A percentile compares a stretch with the other conserved stretches of the same genome.
These are phyloP conservation scores for Poeciliopsis turrubarensis DNA, from an alignment of 2,113 vertebrate species.

Conservation along the genomic window DNA sequence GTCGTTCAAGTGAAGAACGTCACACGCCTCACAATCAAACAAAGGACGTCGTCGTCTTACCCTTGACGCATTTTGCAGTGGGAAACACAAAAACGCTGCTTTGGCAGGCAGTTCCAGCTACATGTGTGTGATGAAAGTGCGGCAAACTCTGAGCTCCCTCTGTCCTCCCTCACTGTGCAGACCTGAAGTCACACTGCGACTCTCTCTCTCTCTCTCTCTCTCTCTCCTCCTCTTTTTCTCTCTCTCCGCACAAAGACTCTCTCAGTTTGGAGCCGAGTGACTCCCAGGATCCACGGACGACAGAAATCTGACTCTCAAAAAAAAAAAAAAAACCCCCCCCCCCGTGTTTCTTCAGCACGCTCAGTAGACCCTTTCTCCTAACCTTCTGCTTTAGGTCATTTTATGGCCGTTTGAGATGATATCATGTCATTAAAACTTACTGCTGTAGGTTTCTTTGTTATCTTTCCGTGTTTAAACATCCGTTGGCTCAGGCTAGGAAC, in stretches of 20 bases:
- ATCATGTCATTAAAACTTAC: neutral
- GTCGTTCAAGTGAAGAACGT: neutral
- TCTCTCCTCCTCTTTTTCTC: slow-evolving; percentile 42
- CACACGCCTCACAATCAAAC: neutral
- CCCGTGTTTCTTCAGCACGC: neutral
- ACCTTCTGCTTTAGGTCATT: slow-evolving; percentile 26
- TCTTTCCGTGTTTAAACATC: neutral
- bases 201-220: slow-evolving; percentile 41
- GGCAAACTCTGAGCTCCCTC: slow-evolving; percentile 45
- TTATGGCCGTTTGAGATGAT: slow-evolving; percentile 17
- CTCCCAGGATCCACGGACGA: slow-evolving; percentile 53
- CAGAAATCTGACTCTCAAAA: slow-evolving; percentile 68
- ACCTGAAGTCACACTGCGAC: slow-evolving; percentile 57
- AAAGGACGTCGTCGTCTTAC: slow-evolving; percentile 53
- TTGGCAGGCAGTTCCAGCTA: slow-evolving; percentile 47
- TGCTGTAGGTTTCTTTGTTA: neutral
- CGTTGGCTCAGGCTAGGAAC: neutral
- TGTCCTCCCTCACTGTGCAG: slow-evolving; percentile 37
- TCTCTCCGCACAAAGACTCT: slow-evolving; percentile 67
- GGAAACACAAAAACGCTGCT: slow-evolving; percentile 52
- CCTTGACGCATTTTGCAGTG: slow-evolving; percentile 65
- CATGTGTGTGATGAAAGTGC: slow-evolving; percentile 56
- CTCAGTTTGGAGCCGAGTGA: slow-evolving; percentile 65
- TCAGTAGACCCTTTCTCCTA: slow-evolving; percentile 46
- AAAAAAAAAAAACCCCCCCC: slow-evolving; percentile 38